These are phyloP conservation scores for Anolis carolinensis DNA, from an alignment of 2,113 vertebrate genomes.

Conservation along the genomic window DNA sequence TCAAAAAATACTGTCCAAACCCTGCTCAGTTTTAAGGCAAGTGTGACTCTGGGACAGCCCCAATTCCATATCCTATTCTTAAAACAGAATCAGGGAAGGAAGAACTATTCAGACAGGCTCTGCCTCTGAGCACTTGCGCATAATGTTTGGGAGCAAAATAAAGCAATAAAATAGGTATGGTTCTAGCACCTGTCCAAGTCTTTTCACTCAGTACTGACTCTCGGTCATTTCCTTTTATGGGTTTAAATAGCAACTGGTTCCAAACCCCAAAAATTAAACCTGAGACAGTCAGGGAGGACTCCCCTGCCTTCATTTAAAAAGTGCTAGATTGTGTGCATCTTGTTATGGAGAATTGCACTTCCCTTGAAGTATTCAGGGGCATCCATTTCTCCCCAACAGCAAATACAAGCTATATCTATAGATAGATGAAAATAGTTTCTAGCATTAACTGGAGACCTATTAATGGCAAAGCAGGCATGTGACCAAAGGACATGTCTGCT, in stretches of 20 bases:
- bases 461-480: constrained; percentile 70
- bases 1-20: no score
- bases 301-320: constrained; percentile 16
- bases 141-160: neutral
- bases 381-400: constrained; percentile 66
- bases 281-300: constrained; percentile 25
- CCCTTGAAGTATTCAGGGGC: constrained; percentile 57
- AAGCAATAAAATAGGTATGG: neutral
- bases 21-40: neutral
- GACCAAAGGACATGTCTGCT: constrained; percentile 63
- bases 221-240: neutral
- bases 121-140: neutral
- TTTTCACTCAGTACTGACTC: neutral
- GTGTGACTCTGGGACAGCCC: neutral
- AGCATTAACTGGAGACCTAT: constrained; percentile 66
- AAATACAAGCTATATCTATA: constrained; percentile 70
- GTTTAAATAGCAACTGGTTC: neutral
- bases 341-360: constrained; percentile 61
- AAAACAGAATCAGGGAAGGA: neutral
- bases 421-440: constrained; percentile 50
- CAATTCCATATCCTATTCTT: neutral
- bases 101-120: neutral
- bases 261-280: constrained; percentile 44
- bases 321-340: constrained; percentile 31
- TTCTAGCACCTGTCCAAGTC: neutral